Evolutionary conservation across 92 coral and sea anemone genomes (phyloP).

Genomic region (Porites cylindrica): DNA sequence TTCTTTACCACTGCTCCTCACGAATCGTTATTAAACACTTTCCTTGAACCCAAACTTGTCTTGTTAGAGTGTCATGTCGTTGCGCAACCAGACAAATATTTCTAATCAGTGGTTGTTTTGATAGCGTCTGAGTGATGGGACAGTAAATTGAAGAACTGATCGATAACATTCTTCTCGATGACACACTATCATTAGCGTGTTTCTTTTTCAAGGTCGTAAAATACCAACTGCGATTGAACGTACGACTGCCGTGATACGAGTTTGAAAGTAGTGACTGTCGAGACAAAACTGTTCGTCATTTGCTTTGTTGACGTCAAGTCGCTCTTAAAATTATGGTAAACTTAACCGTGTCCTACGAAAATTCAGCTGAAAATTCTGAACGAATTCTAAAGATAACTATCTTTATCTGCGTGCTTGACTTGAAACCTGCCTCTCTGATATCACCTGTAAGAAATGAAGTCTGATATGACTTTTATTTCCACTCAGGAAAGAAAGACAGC

Average conservation of each 20-base stretch:
- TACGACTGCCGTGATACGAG: neutral
- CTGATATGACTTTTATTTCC: neutral
- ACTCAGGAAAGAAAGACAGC: conserved; percentile 94
- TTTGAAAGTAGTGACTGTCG: neutral
- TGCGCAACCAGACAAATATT: neutral
- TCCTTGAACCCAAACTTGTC: neutral
- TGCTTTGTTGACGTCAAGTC: neutral
- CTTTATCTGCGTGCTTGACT: neutral
- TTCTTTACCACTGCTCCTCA: no score
- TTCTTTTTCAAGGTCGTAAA: neutral
- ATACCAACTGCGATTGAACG: neutral
- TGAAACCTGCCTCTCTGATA: neutral
- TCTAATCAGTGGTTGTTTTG: conserved; percentile 6
- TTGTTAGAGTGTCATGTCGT: neutral
- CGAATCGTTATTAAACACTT: neutral
- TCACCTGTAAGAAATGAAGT: neutral
- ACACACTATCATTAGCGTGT: neutral
- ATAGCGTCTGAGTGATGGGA: conserved; percentile 5
- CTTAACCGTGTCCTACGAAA: neutral
- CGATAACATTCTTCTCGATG: neutral
- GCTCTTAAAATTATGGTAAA: conserved; percentile 2
- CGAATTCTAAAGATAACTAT: neutral
- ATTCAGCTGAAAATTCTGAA: no score
- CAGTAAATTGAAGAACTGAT: neutral
- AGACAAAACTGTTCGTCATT: no score